A percentile compares a stretch with the other conserved stretches of the same genome.
phyloP scores from a whole-genome alignment of 2,797 vertebrate genomes.

The Muscicapa striata region DNA sequence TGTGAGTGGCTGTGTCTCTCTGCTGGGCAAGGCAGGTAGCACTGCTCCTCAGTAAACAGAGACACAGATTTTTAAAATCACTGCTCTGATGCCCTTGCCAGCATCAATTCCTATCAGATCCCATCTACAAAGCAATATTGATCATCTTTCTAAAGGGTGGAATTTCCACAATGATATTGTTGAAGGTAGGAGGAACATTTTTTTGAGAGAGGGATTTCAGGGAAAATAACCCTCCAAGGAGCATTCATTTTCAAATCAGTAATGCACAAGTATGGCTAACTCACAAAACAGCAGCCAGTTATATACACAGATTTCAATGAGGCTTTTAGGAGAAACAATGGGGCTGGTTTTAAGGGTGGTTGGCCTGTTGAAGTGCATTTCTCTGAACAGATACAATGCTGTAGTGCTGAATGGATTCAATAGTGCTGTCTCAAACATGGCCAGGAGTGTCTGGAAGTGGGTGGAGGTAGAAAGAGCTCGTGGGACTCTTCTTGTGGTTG shows the following conservation, averaged over 20 bases:
- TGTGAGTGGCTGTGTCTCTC: neutral
- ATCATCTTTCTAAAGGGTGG: neutral
- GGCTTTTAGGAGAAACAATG: slow-evolving; percentile 62
- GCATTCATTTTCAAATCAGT: slow-evolving; percentile 62
- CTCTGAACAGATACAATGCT: slow-evolving; percentile 57
- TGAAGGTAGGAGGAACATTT: slow-evolving; percentile 17
- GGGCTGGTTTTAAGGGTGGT: slow-evolving; percentile 59
- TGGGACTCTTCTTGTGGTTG: slow-evolving; percentile 41
- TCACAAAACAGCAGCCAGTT: slow-evolving; percentile 59
- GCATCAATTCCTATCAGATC: neutral
- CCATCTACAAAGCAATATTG: neutral
- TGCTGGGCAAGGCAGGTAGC: slow-evolving; percentile 45
- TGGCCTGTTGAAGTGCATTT: slow-evolving; percentile 60
- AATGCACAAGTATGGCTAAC: neutral
- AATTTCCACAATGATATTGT: neutral
- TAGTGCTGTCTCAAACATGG: slow-evolving; percentile 56
- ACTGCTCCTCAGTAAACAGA: neutral
- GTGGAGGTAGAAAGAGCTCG: slow-evolving; percentile 55
- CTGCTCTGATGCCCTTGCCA: neutral
- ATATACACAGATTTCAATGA: slow-evolving; percentile 52
- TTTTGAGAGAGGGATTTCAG: neutral
- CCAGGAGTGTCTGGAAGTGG: slow-evolving; percentile 66
- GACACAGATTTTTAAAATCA: neutral
- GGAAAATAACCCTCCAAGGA: slow-evolving; percentile 22
- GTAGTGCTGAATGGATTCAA: slow-evolving; percentile 65